Evolutionary conservation across 2,113 vertebrate species (phyloP), one percentile per base, ranked within the genome.

Genomic region (Coryphaenoides rupestris): DNA sequence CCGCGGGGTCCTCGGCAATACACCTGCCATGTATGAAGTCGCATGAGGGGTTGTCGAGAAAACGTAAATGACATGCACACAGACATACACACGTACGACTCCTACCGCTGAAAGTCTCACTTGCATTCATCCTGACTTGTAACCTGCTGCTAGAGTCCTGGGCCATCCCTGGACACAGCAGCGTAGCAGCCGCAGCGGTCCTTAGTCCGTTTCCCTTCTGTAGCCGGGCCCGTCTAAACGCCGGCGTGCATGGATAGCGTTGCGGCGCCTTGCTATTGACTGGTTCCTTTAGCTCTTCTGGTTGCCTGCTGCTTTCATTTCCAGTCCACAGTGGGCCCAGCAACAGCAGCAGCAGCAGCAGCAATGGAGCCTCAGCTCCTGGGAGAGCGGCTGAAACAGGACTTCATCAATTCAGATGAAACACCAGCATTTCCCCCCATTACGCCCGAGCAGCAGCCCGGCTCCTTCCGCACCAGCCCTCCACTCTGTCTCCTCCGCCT

Each of bases 391-490:
- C 77, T 80, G 89, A 90, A 93, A 92, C 91, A 92, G 93, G 91
- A 89, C 93, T 95, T 94, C 92, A 93, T 92, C 93, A 92, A 92
- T 93, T 94, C 91, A 93, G 89, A 92, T 93, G 93, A 93, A 95
- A 94, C 91, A 90, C 82, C 90, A 93, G 92, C 92, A 93, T 93
- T 93, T 93, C 93, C 87, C 87, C 85, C 83, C 83, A 87, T 88
- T 87, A 94, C 93, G 90, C 93, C 91, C 91, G 90, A 94, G 86
- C 74, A 80, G 72, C 66, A 74, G 81, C 80, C 65, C 67, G 21
- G 68, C 78, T 75, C 77, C 73, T 82, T 74, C 53, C 76, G 10
- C 60, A 14, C 73, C 66, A 82, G 86, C 82, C 83, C 78, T 83
- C 83, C 81, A 77, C 47, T 64, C 79, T 86, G 78, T 62, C 68